Evolutionary conservation across 2,113 vertebrate species (phyloP).

Genomic region (Axis porcinus): DNA sequence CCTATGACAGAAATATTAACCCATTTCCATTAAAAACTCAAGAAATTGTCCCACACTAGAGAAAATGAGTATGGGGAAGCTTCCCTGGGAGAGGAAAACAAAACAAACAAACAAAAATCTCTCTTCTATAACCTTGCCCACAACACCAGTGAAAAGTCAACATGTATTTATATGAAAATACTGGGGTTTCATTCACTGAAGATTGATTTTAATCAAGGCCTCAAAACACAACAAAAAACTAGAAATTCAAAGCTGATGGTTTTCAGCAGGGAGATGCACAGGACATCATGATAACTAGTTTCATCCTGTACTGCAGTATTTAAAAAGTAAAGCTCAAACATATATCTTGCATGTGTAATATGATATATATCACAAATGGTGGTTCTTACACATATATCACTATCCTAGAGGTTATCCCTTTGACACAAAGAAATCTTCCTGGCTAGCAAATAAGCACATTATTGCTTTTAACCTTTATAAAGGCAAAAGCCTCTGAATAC

Average conservation of each 20-base stretch:
- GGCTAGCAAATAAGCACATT: neutral
- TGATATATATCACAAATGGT: neutral
- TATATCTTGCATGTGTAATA: neutral
- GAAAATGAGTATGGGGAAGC: conserved; percentile 34
- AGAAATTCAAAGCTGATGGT: conserved; percentile 27
- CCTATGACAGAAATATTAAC: conserved; percentile 70
- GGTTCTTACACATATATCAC: neutral
- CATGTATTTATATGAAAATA: neutral
- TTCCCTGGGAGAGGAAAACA: neutral
- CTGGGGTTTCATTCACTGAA: neutral
- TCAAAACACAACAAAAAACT: conserved; percentile 35
- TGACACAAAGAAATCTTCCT: neutral
- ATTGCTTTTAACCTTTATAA: neutral
- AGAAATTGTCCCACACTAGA: conserved; percentile 48
- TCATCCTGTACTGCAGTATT: neutral
- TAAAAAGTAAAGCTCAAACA: neutral
- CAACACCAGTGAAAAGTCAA: neutral
- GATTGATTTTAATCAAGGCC: conserved; percentile 27
- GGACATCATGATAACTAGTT: neutral
- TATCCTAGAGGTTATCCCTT: neutral
- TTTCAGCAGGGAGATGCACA: neutral
- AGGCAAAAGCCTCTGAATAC: neutral
- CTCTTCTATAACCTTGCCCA: neutral
- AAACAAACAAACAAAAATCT: neutral
- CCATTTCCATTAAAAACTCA: conserved; percentile 63